phyloP scores from a whole-genome alignment of 1,140 invertebrate species.

The Nasonia longicornis region DNA sequence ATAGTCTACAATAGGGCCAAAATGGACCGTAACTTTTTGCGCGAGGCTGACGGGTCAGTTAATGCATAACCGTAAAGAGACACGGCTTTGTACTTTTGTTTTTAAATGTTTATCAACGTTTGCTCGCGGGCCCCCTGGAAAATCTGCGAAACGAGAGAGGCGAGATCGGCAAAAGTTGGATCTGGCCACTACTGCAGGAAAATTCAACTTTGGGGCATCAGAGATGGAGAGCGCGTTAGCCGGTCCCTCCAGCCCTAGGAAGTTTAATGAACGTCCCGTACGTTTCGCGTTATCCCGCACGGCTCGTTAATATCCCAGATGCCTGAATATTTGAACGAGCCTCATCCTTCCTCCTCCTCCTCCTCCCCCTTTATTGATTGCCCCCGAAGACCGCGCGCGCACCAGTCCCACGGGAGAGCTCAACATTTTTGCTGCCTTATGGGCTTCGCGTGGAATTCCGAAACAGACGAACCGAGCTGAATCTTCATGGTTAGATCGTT shows the following conservation, averaged over 20 bases:
- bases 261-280: constrained; percentile 22
- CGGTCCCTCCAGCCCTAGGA: not conserved
- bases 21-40: not conserved
- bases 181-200: too few relatives aligned
- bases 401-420: not conserved
- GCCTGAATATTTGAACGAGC: constrained; percentile 33
- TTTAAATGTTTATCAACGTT: too few relatives aligned
- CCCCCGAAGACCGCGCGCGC: not conserved
- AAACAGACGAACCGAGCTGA: not conserved
- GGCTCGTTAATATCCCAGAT: constrained; percentile 25
- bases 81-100: too few relatives aligned
- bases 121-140: too few relatives aligned
- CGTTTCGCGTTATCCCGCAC: constrained; percentile 16
- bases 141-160: too few relatives aligned
- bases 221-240: not conserved
- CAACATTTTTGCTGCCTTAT: constrained; percentile 33
- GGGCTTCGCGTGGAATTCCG: constrained; percentile 30
- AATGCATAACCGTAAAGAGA: too few relatives aligned
- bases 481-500: constrained; percentile 5
- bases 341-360: not conserved
- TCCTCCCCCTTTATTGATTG: constrained; percentile 24
- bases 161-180: too few relatives aligned
- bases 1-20: not conserved
- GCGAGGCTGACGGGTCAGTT: not conserved
- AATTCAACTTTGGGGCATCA: too few relatives aligned